phyloP scores from a whole-genome alignment of 2,113 vertebrate species.

The Oxyruncus cristatus region DNA sequence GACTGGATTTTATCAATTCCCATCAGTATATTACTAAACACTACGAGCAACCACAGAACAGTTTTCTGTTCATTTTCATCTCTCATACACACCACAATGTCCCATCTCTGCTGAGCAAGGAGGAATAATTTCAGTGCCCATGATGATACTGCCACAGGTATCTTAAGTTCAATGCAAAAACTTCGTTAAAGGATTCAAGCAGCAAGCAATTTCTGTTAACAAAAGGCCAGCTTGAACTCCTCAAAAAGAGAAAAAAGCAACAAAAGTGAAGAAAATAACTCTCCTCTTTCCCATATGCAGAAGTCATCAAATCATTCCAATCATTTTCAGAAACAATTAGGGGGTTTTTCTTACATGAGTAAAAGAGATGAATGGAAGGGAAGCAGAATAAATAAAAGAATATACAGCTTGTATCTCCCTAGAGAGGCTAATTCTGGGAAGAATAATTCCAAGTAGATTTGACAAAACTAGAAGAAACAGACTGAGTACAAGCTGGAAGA shows the following conservation, averaged over 20 bases:
- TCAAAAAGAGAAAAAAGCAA: background rate
- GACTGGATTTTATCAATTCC: background rate
- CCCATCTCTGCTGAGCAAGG: background rate
- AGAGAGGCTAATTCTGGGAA: background rate
- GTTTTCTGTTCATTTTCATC: background rate
- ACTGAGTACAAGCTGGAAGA: background rate
- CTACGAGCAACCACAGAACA: background rate
- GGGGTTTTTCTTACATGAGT: background rate
- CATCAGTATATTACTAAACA: background rate
- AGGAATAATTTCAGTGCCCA: background rate
- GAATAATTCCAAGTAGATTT: background rate
- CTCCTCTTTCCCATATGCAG: background rate
- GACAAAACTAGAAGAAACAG: background rate
- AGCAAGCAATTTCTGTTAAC: constrained; percentile 36
- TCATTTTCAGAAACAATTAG: background rate
- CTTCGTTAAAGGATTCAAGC: background rate
- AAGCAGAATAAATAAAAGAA: background rate
- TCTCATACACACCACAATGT: background rate
- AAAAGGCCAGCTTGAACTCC: constrained; percentile 16
- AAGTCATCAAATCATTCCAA: background rate
- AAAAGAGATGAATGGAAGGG: background rate
- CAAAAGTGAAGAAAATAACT: background rate
- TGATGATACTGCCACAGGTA: background rate
- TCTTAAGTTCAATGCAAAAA: background rate
- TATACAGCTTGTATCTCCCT: background rate